Conservation (phyloP, 1,140 invertebrate genomes). For the Euura lappo region DNA sequence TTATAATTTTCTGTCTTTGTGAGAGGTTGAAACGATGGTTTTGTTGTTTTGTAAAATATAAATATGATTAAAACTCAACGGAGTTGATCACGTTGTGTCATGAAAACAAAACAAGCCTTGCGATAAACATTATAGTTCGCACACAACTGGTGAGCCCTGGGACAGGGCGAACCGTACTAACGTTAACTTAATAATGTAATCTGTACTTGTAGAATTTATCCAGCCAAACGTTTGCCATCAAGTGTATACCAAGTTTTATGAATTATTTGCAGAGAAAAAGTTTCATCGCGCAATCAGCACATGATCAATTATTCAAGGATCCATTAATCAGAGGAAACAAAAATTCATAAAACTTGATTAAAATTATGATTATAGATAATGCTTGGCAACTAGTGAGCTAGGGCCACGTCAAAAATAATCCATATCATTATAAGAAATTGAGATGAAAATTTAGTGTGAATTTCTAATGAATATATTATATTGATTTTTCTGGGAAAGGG, state of each 20-base stretch:
- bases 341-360: constrained; percentile 22
- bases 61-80: background rate
- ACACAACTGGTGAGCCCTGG: constrained; percentile 9
- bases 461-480: background rate
- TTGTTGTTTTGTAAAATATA: constrained; percentile 26
- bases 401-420: constrained; percentile 38
- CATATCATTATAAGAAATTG: constrained; percentile 42
- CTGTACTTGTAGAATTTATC: constrained; percentile 30
- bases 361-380: constrained; percentile 19
- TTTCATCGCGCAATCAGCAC: background rate
- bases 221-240: constrained; percentile 29
- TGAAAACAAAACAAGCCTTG: constrained; percentile 14
- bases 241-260: constrained; percentile 7
- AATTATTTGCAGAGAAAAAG: constrained; percentile 19
- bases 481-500: constrained; percentile 12
- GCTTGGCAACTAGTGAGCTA: constrained; percentile 30
- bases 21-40: constrained; percentile 43
- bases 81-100: constrained; percentile 1
- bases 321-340: too few relatives aligned
- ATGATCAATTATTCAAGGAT: too few relatives aligned
- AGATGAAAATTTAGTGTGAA: background rate
- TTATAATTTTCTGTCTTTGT: constrained; percentile 51
- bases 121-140: constrained; percentile 10
- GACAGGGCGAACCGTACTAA: constrained; percentile 35
- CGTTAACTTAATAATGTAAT: constrained; percentile 35